These are phyloP conservation scores for Drosophila navojoa DNA, from an alignment of 1,140 invertebrate species.

Conservation along the genomic window DNA sequence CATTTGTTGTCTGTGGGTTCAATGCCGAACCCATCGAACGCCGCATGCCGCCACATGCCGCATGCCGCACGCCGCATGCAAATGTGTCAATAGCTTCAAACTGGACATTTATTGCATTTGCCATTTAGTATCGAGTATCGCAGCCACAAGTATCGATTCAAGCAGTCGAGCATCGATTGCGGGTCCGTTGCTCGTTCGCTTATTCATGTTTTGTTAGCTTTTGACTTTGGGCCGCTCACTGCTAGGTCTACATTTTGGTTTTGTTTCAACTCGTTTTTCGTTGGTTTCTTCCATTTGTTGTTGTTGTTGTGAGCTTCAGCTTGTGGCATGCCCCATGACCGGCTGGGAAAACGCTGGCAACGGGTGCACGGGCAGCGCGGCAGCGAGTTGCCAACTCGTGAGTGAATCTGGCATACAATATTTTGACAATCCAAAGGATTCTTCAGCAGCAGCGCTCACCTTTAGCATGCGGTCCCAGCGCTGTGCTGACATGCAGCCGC, in stretches of 20 bases:
- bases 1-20: constrained; percentile 22
- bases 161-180: constrained; percentile 29
- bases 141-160: constrained; percentile 27
- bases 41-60: constrained; percentile 20
- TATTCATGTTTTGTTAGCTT: constrained; percentile 30
- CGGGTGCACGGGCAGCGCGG: constrained; percentile 6
- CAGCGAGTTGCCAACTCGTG: constrained; percentile 51
- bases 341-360: constrained; percentile 45
- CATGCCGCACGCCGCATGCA: constrained; percentile 53
- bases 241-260: constrained; percentile 12
- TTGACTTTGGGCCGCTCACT: constrained; percentile 58
- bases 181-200: constrained; percentile 26
- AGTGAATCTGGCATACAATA: constrained; percentile 77
- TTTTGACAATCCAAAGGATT: constrained; percentile 82
- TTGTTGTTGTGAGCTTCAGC: not conserved
- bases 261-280: not conserved
- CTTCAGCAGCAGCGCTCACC: constrained; percentile 63
- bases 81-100: constrained; percentile 77
- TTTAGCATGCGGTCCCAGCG: constrained; percentile 50
- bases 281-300: not conserved
- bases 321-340: constrained; percentile 56
- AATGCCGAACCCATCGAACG: constrained; percentile 39
- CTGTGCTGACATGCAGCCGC: constrained; percentile 36
- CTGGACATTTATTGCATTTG: constrained; percentile 76
- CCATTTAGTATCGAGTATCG: constrained; percentile 52